Base-by-base conservation (phyloP, 2,113 vertebrate species). In the Proterorhinus semilunaris region DNA sequence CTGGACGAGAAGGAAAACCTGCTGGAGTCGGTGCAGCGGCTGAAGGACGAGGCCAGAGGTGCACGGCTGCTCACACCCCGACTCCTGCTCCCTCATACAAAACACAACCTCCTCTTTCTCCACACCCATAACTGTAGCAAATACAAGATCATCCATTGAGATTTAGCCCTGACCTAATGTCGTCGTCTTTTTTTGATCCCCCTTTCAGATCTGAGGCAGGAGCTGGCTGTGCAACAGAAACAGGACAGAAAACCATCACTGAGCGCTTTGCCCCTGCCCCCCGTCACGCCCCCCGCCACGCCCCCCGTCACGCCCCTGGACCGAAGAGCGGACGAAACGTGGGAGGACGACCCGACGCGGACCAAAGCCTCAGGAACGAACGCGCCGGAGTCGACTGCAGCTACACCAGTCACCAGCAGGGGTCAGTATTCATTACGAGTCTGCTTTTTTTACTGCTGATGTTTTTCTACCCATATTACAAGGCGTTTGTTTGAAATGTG, bases 31-130 rank as follows among this genome's bases (percentile, higher is more conserved):
- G 94, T 98, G 6, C 97, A 99, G 89, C 92, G 96, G 15, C 88
- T 99, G 68, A 99, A 99, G 74, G 97, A 99, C 55, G 96, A 99
- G 90, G 96, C 97, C 55, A 87, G 97, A 95, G 97, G 97, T 99
- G 16, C 51, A 15, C 61, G 12, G 46, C 48, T 36, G 27, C 27
- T 36, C 27, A 36, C 27, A 36, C 4, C 27, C 1, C 4, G 27
- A 36, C 27, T 36, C 27, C 27, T 36, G 27, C 27, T 36, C 27
- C 3, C 27, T 36, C 27, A 36, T 5, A 36, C 27, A 36, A 36
- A 36, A 36, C 27, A 36, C 2, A 3, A 36, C 27, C 5, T 47
- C 46, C 46, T 8, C 46, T 47, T 47, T 36, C 27, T 36, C 27
- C 0, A 36, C 27, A 36, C 4, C 46, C 46, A 7, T 8, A 7